A percentile compares a stretch with the other conserved stretches of the same genome.
phyloP scores from a whole-genome alignment of 2,888 invertebrate genomes.

The Prenolepis imparis region DNA sequence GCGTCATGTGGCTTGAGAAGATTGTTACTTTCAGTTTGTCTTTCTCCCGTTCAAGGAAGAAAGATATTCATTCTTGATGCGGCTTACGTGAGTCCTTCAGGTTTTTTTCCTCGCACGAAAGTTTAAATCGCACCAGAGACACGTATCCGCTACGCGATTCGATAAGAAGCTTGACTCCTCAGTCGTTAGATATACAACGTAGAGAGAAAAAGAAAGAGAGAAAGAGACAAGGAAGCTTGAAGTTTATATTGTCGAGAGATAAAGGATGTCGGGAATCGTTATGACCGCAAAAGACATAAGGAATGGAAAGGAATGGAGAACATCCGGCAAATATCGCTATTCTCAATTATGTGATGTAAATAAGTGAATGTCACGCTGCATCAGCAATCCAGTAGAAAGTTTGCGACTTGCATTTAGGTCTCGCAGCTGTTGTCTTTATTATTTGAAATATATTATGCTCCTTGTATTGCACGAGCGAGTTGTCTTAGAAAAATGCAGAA shows the following conservation, averaged over 20 bases:
- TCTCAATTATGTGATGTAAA: slow-evolving; percentile 50
- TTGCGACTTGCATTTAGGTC: slow-evolving; percentile 18
- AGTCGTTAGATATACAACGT: slow-evolving; percentile 25
- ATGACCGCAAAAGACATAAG: not conserved
- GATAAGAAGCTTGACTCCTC: slow-evolving; percentile 20
- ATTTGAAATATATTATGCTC: slow-evolving; percentile 58
- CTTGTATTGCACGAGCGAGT: not conserved
- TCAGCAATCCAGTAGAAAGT: slow-evolving; percentile 27
- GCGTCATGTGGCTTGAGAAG: not conserved
- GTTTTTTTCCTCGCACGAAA: slow-evolving; percentile 32
- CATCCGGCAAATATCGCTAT: slow-evolving; percentile 34
- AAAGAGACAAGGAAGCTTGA: slow-evolving; percentile 4
- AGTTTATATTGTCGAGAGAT: slow-evolving; percentile 11
- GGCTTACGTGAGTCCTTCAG: slow-evolving; percentile 32
- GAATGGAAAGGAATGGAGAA: slow-evolving; percentile 2
- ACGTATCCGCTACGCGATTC: slow-evolving; percentile 33
- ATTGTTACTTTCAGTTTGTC: slow-evolving; percentile 41
- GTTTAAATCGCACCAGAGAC: slow-evolving; percentile 43
- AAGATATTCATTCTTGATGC: slow-evolving; percentile 48
- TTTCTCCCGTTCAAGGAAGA: slow-evolving; percentile 9
- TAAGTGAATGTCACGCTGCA: slow-evolving; percentile 40
- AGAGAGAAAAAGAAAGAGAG: not conserved
- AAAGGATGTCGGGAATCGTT: slow-evolving; percentile 30
- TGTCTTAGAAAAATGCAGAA: not conserved
- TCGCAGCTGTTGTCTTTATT: slow-evolving; percentile 45